Percentiles rank a stretch among this genome's conserved stretches.
phyloP scores from a whole-genome alignment of 2,113 vertebrate genomes.

The Pimephales promelas region DNA sequence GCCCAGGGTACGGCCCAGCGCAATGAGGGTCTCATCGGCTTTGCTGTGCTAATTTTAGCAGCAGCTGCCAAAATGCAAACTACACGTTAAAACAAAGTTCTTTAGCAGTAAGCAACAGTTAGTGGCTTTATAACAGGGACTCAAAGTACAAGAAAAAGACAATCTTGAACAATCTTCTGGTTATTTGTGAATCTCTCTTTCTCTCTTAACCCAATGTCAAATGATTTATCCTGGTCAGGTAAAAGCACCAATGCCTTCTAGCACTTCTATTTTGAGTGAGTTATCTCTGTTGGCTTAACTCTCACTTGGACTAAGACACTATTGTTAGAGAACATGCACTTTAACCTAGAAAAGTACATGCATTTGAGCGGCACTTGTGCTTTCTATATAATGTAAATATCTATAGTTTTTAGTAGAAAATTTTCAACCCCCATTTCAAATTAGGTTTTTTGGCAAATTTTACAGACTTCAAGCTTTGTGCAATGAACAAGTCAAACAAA shows the following conservation, averaged over 20 bases:
- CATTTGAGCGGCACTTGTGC: not conserved
- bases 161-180: not conserved
- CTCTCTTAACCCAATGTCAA: not conserved
- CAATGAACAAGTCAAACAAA: too few species aligned
- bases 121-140: not conserved
- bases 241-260: slow-evolving; percentile 24
- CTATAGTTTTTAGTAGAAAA: too few species aligned
- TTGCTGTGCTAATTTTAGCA: slow-evolving; percentile 26
- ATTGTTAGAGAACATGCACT: slow-evolving; percentile 40
- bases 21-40: slow-evolving; percentile 16
- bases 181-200: slow-evolving; percentile 4
- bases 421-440: too few species aligned
- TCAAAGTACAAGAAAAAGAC: not conserved
- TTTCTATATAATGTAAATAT: not conserved
- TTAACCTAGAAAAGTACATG: slow-evolving; percentile 5
- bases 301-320: slow-evolving; percentile 39
- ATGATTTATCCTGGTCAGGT: slow-evolving; percentile 35
- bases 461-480: too few species aligned
- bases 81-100: slow-evolving; percentile 1
- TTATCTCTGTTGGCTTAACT: slow-evolving; percentile 39
- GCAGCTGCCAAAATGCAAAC: slow-evolving; percentile 14
- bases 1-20: not conserved
- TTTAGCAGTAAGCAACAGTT: not conserved
- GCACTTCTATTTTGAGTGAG: slow-evolving; percentile 43
- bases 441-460: too few species aligned